phyloP scores from a whole-genome alignment of 2,888 invertebrate genomes.

The Plagodis pulveraria region DNA sequence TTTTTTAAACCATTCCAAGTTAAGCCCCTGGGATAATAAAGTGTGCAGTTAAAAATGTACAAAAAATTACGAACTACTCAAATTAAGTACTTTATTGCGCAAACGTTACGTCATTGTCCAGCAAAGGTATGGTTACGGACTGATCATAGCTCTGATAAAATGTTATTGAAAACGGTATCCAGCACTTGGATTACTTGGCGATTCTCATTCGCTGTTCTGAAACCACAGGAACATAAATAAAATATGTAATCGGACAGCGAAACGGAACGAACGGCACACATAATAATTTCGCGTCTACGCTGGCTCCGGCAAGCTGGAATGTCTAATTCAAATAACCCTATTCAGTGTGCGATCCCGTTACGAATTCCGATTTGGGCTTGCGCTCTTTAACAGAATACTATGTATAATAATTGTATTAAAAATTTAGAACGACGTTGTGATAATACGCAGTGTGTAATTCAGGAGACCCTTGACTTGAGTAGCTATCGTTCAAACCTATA shows the following conservation, averaged over 20 bases:
- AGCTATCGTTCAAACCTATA: too few relatives aligned
- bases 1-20: too few relatives aligned
- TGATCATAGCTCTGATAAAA: not conserved
- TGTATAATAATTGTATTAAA: too few relatives aligned
- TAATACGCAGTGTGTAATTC: too few relatives aligned
- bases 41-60: too few relatives aligned
- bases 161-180: conserved; percentile 14
- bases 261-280: conserved; percentile 44
- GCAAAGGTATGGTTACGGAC: not conserved
- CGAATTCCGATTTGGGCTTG: conserved; percentile 42
- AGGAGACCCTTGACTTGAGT: too few relatives aligned
- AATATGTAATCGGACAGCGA: conserved; percentile 27
- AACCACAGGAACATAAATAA: conserved; percentile 47
- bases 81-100: too few relatives aligned
- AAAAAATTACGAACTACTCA: too few relatives aligned
- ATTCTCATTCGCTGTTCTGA: conserved; percentile 24
- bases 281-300: conserved; percentile 49
- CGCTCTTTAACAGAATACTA: conserved; percentile 5
- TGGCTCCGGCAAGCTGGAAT: conserved; percentile 47
- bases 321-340: conserved; percentile 61
- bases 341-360: conserved; percentile 52
- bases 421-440: too few relatives aligned
- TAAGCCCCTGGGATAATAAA: too few relatives aligned
- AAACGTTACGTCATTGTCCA: not conserved
- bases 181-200: conserved; percentile 13